Base-by-base conservation (phyloP, 2,113 vertebrate genomes). In the Ochotona princeps region DNA sequence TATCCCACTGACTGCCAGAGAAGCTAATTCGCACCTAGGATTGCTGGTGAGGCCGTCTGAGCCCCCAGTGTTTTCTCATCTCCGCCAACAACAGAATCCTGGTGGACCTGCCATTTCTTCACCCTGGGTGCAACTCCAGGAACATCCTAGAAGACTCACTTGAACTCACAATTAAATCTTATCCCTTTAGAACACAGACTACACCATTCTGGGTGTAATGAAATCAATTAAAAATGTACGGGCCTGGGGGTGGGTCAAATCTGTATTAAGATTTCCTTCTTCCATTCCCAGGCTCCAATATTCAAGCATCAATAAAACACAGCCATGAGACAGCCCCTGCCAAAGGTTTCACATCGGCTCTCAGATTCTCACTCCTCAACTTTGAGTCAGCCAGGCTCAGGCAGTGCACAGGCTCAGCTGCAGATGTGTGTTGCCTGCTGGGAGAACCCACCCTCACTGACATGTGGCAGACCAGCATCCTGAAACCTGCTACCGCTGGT, bases 131-230 rank as follows among this genome's bases (percentile, higher is more conserved):
- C 51, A 47, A 47, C 63, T 76, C 66, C 8, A 76, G 75, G 86
- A 14, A 0, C 47, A 38, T 83, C 76, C 74, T 75, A 30, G 12
- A 87, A 80, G 83, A 63, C 25, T 76, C 80, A 90, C 65, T 85
- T 91, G n/a, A 85, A 82, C 74, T 21, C 78, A 47, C 69, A 94
- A 93, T 92, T 94, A 91, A 92, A 86, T 32, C 51, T 79, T 78
- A 38, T 38, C 83, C 57, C 89, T 89, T 85, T 28, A 81, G 66
- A 94, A 57, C 67, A 74, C 32, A 81, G 1, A 14, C 54, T 12
- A 63, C 21, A 89, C 83, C 83, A 93, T 94, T 60, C 83, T 21
- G 2, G 17, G 0, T 6, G 26, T 30, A 18, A 44, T 60, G 80
- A 65, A 90, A 84, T 80, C 87, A 87, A 75, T 73, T 96, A 76